Evolutionary conservation across 2,797 vertebrate genomes (phyloP).

Genomic region (Podarcis lilfordi): DNA sequence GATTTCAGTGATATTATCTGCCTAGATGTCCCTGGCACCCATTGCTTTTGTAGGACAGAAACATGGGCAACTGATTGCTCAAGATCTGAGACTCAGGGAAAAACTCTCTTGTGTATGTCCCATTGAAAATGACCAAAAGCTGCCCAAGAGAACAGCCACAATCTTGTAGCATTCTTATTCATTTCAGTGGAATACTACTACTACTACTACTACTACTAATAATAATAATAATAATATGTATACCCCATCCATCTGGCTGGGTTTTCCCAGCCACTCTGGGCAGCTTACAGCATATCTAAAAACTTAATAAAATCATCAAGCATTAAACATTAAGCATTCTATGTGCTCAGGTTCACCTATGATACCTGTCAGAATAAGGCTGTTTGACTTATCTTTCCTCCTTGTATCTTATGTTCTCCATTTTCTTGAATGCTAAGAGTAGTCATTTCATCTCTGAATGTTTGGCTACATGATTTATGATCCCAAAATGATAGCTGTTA

Average conservation of each 20-base stretch:
- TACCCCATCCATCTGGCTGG: too few relatives aligned
- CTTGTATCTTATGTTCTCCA: background rate
- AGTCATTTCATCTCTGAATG: background rate
- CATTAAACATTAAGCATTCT: background rate
- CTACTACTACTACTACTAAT: too few relatives aligned
- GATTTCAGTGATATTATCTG: background rate
- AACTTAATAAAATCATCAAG: too few relatives aligned
- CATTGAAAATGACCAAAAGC: background rate
- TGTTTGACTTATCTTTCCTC: background rate
- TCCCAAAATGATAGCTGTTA: conserved; percentile 7
- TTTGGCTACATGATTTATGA: conserved; percentile 7
- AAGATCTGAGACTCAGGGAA: background rate
- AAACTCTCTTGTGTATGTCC: background rate
- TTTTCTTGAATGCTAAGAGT: background rate
- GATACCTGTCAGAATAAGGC: background rate
- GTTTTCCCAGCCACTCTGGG: too few relatives aligned
- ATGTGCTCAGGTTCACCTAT: background rate
- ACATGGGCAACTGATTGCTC: background rate
- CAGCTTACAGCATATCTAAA: too few relatives aligned
- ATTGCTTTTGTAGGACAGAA: background rate
- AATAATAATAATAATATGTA: too few relatives aligned
- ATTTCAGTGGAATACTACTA: background rate
- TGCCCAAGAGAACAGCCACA: too few relatives aligned
- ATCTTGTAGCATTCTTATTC: background rate
- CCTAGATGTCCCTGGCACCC: background rate